Evolutionary conservation across 1,140 invertebrate genomes (phyloP), one percentile per base, ranked within the genome.

Genomic region (Ridgeia piscesae): DNA sequence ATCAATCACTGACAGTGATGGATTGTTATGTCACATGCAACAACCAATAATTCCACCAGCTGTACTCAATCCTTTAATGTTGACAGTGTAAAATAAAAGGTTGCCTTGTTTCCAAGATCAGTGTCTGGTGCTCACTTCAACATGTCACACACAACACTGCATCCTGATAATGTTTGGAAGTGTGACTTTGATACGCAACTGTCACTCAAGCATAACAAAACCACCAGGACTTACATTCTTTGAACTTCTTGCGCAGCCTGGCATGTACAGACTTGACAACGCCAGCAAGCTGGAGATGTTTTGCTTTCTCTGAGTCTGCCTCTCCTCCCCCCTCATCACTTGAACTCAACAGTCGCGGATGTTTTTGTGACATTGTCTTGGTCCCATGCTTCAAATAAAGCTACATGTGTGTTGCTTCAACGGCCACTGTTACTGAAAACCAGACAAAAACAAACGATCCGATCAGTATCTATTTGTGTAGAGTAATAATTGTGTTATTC

Each of bases 181-280:
- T 42, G 42, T 42, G 42, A 42, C 42, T 4, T 42, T 42, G 42
- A 42, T 11, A 42, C 4, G 42, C 89, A 90, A 90, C 9, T 90
- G 89, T 21, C 58, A 90, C 31, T 90, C 89, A 33, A 90, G 89
- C 34, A 27, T 33, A 34, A 34, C 89, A 90, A 90, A 27, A 42
- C 89, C 89, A 90, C n/a, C n/a, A n/a, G n/a, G n/a, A n/a, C 94
- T 93, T 93, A 94, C 94, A 93, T 93, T 93, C 89, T 58, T 93
- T 92, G 77, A 93, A 93, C 89, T 94, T 94, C 92, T 93, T 94
- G 58, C 94, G 91, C 34, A 95, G 93, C 92, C 94, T 93, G 33
- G 94, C 94, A 93, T 95, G 94, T 11, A 95, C 94, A 58, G 93
- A 93, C 93, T 95, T 95, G 4, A 95, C 94, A 89, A 94, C 93